Conservation (phyloP, 2,113 vertebrate genomes). For the Catharus bicknelli region DNA sequence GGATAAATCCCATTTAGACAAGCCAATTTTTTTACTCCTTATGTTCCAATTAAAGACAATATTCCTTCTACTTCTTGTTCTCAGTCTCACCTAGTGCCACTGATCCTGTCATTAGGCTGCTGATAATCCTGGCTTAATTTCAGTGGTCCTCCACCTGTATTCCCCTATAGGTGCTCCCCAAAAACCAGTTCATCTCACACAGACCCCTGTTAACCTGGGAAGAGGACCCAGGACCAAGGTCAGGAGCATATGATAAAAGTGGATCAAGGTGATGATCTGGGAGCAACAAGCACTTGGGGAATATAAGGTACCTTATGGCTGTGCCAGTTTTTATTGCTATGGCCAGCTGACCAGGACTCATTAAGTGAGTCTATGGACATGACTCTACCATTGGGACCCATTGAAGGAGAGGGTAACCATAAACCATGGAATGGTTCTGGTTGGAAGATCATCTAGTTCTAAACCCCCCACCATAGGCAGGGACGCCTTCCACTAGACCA, state of each 20-base stretch:
- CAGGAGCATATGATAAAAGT: not conserved
- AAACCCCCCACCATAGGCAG: not conserved
- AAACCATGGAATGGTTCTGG: not conserved
- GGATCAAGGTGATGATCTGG: not conserved
- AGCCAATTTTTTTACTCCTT: not conserved
- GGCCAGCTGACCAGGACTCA: fast-evolving
- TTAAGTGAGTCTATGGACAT: fast-evolving
- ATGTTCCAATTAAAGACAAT: not conserved
- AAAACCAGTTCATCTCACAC: not conserved
- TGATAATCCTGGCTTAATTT: not conserved
- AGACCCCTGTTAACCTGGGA: not conserved
- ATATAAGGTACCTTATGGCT: not conserved
- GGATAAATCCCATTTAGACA: not conserved
- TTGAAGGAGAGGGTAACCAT: fast-evolving
- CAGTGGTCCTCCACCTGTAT: not conserved
- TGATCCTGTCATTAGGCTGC: not conserved
- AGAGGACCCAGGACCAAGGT: not conserved
- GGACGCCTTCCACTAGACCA: not conserved
- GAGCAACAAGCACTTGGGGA: not conserved
- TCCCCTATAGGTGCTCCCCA: not conserved
- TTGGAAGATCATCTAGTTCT: not conserved
- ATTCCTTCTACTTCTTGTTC: not conserved
- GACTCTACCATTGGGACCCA: not conserved
- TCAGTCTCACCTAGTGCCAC: not conserved
- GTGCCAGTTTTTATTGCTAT: not conserved